Evolutionary conservation across 2,113 vertebrate species (phyloP), one percentile per base, ranked within the genome.

Genomic region (Lasiurus cinereus): DNA sequence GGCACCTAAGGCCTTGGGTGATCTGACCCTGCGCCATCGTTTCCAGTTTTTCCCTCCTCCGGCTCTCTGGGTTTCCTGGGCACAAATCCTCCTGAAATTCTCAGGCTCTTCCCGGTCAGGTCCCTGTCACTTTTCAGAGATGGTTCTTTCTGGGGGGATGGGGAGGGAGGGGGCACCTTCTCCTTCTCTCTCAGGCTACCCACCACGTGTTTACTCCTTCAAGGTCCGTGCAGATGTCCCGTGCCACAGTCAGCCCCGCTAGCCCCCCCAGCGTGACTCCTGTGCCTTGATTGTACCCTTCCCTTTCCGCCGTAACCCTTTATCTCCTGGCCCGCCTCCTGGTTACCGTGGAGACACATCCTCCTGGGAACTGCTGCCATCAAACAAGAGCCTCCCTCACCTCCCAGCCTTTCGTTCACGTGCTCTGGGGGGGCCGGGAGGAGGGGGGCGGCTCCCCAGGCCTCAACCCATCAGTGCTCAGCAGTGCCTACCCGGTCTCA

Each of bases 211-310:
- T 18, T 15, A 22, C 22, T 14, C 11, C 27, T 79, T 64, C 50
- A 24, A 6, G 50, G 8, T 8, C 15, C 88, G 0, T 36, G 16
- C 46, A 39, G n/a, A n/a, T 0, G 18, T 56, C 15, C 1, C 9
- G 8, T 2, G 31, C 19, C 4, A 8, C 13, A 0, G 22, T 8
- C 10, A 0, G 72, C n/a, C n/a, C 13, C 27, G 10, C 43, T 4
- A 2, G 18, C 2, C 3, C 8, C 16, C 27, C 56, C 11, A 1
- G 13, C 27, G 0, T 0, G 22, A 24, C 59, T 54, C n/a, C 21
- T 0, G 4, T 3, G 22, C 36, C 27, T 31, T 24, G 5, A 1
- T 15, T 14, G 48, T 3, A 39, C 36, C 36, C 24, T 33, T 3
- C n/a, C 15, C 21, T 83, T 8, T 48, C 2, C 59, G 50, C 31